Evolutionary conservation across 2,888 invertebrate species (phyloP).

Genomic region (Nemotelus nigrinus): DNA sequence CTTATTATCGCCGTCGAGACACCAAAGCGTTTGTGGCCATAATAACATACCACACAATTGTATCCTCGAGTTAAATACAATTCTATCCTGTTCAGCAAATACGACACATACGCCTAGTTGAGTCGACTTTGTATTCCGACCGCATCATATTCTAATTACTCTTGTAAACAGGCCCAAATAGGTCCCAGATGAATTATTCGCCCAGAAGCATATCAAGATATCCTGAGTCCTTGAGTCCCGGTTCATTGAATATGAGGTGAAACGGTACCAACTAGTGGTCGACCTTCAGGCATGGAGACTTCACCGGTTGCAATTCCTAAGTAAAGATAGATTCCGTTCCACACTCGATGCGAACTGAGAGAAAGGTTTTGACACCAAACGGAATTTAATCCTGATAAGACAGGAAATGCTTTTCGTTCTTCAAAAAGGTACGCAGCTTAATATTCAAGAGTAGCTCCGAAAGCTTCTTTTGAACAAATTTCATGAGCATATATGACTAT

Average conservation of each 20-base stretch:
- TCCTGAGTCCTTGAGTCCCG: not conserved
- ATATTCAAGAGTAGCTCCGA: not conserved
- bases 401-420: constrained; percentile 11
- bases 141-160: constrained; percentile 8
- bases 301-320: not conserved
- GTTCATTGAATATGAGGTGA: not conserved
- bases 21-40: not conserved
- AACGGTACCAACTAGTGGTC: not conserved
- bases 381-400: constrained; percentile 16
- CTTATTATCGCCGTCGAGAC: constrained; percentile 20
- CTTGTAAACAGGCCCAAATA: constrained; percentile 13
- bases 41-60: constrained; percentile 6
- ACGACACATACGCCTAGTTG: not conserved
- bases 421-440: not conserved
- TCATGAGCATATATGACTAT: too few relatives aligned
- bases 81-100: too few relatives aligned
- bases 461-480: not conserved
- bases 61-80: not conserved
- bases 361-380: not conserved
- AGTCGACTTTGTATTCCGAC: not conserved
- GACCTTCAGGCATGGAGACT: not conserved
- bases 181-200: constrained; percentile 17
- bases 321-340: too few relatives aligned
- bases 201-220: constrained; percentile 1
- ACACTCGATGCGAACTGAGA: too few relatives aligned